Percentiles rank a stretch among this genome's conserved stretches.
phyloP scores from a whole-genome alignment of 1,140 invertebrate genomes.

The Hylaeus anthracinus region DNA sequence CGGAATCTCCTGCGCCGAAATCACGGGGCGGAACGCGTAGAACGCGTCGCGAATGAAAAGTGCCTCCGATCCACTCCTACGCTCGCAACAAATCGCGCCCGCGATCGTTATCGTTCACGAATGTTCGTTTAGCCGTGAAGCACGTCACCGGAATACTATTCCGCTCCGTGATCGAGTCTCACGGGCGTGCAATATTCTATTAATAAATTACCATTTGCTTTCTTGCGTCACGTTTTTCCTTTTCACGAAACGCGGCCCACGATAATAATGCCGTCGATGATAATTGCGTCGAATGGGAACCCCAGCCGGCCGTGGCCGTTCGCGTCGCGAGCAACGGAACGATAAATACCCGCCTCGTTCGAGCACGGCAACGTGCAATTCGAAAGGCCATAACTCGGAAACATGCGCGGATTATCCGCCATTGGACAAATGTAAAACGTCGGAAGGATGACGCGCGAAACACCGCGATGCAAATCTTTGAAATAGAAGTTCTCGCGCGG shows the following conservation, averaged over 20 bases:
- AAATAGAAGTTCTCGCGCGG: too few relatives aligned
- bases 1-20: slow-evolving; percentile 33
- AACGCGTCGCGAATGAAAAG: slow-evolving; percentile 31
- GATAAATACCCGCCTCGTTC: slow-evolving; percentile 1
- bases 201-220: slow-evolving; percentile 25
- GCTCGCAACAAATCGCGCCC: neutral
- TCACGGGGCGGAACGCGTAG: slow-evolving; percentile 16
- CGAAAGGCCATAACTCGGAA: neutral
- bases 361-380: neutral
- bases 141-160: neutral
- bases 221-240: neutral
- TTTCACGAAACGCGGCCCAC: neutral
- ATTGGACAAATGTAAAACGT: neutral
- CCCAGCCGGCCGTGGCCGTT: neutral
- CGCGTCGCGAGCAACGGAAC: slow-evolving; percentile 3
- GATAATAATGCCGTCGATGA: slow-evolving; percentile 5
- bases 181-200: neutral
- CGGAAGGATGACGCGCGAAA: too few relatives aligned
- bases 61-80: neutral
- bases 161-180: neutral
- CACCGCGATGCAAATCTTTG: too few relatives aligned
- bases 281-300: slow-evolving; percentile 7
- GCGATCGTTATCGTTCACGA: neutral
- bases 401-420: neutral
- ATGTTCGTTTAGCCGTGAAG: slow-evolving; percentile 29